Evolutionary conservation across 2,888 invertebrate species (phyloP), one percentile per base, ranked within the genome.

Genomic region (Aethes cnicana): DNA sequence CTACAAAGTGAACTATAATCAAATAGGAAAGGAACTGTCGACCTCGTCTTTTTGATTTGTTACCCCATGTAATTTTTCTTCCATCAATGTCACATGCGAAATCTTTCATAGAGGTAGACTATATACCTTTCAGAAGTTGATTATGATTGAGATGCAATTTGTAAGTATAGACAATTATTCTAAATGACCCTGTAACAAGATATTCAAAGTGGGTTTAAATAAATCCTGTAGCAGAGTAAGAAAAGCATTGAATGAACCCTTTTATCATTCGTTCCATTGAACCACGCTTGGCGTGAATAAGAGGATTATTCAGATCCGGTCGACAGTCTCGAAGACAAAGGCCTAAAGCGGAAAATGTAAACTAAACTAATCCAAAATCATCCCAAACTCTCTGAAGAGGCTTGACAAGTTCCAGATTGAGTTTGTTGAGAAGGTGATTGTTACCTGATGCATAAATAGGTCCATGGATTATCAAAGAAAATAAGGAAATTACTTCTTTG

Each of bases 261-360:
- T 43, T 16, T 7, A 32, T 16, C 12, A 43, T 21, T 28, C 12
- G 28, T 42, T 43, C 20, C 14, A 43, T 32, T 21, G 32, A 43
- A 20, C 8, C 8, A 11, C 28, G 6, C 16, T n/a, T 14, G 32
- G 20, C 21, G 20, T 12, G 41, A 42, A 21, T 43, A 43, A 30
- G 30, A 14, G 30, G 20, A 43, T 21, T 32, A 32, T 43, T 43
- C 30, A 21, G 21, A 43, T 2, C 20, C 9, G 20, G 20, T 4
- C 12, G 14, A 30, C 20, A 32, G 16, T 21, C 32, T 7, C 16
- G 16, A 44, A 44, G 14, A 43, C 43, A 43, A 43, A 30, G 9
- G 14, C 30, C 30, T 14, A 32, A 9, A 14, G 20, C n/a, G 20
- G 42, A 20, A 43, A 32, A 30, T 32, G 30, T 43, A n/a, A n/a